A percentile compares a stretch with the other conserved stretches of the same genome.
phyloP scores from a whole-genome alignment of 1,140 invertebrate species.

The Ceratina australensis region DNA sequence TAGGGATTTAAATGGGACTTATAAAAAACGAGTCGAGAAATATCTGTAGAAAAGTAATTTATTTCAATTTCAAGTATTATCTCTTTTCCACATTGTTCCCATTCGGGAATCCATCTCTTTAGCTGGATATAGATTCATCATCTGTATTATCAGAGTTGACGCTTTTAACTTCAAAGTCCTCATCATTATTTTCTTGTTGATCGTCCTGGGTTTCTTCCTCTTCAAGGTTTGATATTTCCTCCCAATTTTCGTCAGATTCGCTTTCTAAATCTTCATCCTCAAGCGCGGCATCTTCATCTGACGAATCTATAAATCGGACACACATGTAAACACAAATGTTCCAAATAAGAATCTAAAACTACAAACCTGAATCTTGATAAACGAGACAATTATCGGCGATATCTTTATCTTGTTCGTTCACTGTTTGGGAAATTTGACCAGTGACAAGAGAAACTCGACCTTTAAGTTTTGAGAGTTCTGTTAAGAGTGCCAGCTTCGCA shows the following conservation, averaged over 20 bases:
- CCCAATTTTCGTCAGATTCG: constrained; percentile 78
- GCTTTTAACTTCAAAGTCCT: constrained; percentile 69
- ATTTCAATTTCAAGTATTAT: constrained; percentile 34
- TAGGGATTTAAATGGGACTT: too few relatives aligned
- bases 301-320: constrained; percentile 64
- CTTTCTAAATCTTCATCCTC: constrained; percentile 70
- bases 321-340: too few relatives aligned
- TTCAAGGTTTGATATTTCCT: constrained; percentile 75
- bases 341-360: background rate
- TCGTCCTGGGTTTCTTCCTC: constrained; percentile 53
- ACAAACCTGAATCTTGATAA: constrained; percentile 82
- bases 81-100: background rate
- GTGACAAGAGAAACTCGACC: constrained; percentile 82
- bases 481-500: constrained; percentile 79
- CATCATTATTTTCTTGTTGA: constrained; percentile 60
- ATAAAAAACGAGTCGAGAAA: too few relatives aligned
- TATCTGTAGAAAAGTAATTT: constrained; percentile 41
- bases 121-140: constrained; percentile 69
- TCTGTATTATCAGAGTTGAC: constrained; percentile 70
- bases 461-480: constrained; percentile 80
- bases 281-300: constrained; percentile 72
- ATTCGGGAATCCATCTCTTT: constrained; percentile 47
- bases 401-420: constrained; percentile 75
- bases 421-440: constrained; percentile 79
- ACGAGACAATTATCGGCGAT: constrained; percentile 76